A percentile compares a stretch with the other conserved stretches of the same genome.
Evolutionary conservation across 2,113 vertebrate species (phyloP).

Genomic region (Catharus fuscescens): DNA sequence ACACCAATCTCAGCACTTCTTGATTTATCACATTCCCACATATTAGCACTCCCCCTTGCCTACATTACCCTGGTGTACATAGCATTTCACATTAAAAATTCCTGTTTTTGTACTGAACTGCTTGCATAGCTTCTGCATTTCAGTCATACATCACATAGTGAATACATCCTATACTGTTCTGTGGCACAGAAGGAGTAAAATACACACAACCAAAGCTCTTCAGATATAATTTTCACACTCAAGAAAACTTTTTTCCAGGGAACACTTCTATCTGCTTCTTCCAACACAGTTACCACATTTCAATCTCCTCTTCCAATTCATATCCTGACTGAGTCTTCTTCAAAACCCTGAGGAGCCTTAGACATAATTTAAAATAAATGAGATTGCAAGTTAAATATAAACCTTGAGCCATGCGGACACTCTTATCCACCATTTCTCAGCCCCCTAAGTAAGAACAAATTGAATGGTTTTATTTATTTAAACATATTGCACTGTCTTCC

Average conservation of each 20-base stretch:
- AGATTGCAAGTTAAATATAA: slow-evolving; percentile 2
- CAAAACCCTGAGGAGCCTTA: neutral
- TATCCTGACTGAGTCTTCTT: neutral
- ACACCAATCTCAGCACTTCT: neutral
- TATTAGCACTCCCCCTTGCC: neutral
- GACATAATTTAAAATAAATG: neutral
- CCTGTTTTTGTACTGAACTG: neutral
- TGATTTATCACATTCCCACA: neutral
- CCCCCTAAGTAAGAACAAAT: neutral
- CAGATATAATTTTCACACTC: neutral
- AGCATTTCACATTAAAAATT: neutral
- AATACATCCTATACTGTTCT: neutral
- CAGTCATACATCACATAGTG: neutral
- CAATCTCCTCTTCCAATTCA: neutral
- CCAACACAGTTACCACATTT: neutral
- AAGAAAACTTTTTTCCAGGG: neutral
- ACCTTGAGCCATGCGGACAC: neutral
- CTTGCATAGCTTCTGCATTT: neutral
- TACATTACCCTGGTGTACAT: neutral
- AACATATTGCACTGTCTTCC: neutral
- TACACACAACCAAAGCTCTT: neutral
- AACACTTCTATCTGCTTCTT: neutral
- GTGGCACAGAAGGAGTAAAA: neutral
- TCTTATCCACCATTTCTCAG: neutral
- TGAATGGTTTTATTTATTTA: neutral